Evolutionary conservation across 1,140 invertebrate species (phyloP).

Genomic region (Macrobrachium nipponense): DNA sequence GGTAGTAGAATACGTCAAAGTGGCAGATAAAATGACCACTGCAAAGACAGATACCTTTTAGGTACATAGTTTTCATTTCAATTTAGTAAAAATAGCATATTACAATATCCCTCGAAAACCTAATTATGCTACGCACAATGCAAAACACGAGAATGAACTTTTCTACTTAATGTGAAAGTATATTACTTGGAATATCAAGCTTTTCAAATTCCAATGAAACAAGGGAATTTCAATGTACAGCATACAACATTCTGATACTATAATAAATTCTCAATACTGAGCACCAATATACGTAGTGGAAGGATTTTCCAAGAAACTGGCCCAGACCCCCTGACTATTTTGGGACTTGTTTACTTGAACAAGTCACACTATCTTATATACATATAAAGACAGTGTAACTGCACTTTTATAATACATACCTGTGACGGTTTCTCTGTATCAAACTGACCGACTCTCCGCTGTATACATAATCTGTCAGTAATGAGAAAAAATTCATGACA

Average conservation of each 20-base stretch:
- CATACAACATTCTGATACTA: too few relatives aligned
- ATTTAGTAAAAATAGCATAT: neutral
- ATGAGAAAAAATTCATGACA: neutral
- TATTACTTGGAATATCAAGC: too few relatives aligned
- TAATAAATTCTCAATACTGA: too few relatives aligned
- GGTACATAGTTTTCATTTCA: neutral
- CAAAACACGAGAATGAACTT: too few relatives aligned
- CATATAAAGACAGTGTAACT: neutral
- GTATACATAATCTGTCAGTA: neutral
- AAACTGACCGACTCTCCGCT: neutral
- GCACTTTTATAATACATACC: neutral
- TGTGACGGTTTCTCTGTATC: neutral
- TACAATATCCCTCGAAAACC: neutral
- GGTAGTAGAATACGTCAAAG: slow-evolving; percentile 50
- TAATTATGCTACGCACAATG: neutral
- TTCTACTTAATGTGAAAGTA: too few relatives aligned
- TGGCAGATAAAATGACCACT: slow-evolving; percentile 40
- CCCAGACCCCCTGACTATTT: too few relatives aligned
- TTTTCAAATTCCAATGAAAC: too few relatives aligned
- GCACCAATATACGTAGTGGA: too few relatives aligned
- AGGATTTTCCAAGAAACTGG: too few relatives aligned
- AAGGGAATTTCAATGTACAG: too few relatives aligned
- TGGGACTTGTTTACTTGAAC: too few relatives aligned
- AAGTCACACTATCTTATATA: too few relatives aligned
- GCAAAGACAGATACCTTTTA: slow-evolving; percentile 4